Base-by-base conservation (phyloP, 2,888 invertebrate species). In the Drosophila anomalipes region DNA sequence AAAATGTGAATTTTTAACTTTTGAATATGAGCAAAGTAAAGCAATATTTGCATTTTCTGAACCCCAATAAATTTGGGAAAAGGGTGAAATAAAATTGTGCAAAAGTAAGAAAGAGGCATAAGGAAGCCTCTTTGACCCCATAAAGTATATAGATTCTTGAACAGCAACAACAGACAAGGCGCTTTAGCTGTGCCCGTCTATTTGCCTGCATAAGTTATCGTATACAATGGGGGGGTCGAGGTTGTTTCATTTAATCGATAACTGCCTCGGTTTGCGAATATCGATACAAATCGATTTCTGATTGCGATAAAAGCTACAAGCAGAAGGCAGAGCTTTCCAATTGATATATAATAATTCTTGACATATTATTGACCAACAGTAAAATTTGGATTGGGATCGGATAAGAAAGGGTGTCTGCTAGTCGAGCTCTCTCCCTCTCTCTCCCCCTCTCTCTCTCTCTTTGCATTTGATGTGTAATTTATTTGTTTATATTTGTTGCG, bases 401-500 rank as follows among this genome's bases (percentile, higher is more conserved):
- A 26, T 47, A 2, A 2, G 16, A 26, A 26, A 26, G 22, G 4
- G 22, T 44, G 22, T 44, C 6, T 22, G 14, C 47, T 9, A 9
- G 47, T 26, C 47, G 47, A 9, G n/a, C 4, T 1, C 41, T 10
- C 41, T 4, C 39, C 10, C 10, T n/a, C 39, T 39, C 19, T 3
- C 7, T 37, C 19, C 2, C 16, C 6, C 4, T 4, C 41, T 10
- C n/a, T 1, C 39, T 39, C 19, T 39, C 10, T 9, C n/a, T 33
- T 35, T 35, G 41, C 41, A 10, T 14, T 22, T 44, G 7, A 7
- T 47, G 4, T 22, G 14, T 47, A 26, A 26, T 47, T 16, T 47
- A 47, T 26, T 47, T 47, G 26, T 47, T 47, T 26, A 47, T 16
- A 47, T 47, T 26, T 47, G 47, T 47, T 47, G 47, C 47, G 47